phyloP scores from a whole-genome alignment of 1,140 invertebrate species.

The Bombyx mandarina region DNA sequence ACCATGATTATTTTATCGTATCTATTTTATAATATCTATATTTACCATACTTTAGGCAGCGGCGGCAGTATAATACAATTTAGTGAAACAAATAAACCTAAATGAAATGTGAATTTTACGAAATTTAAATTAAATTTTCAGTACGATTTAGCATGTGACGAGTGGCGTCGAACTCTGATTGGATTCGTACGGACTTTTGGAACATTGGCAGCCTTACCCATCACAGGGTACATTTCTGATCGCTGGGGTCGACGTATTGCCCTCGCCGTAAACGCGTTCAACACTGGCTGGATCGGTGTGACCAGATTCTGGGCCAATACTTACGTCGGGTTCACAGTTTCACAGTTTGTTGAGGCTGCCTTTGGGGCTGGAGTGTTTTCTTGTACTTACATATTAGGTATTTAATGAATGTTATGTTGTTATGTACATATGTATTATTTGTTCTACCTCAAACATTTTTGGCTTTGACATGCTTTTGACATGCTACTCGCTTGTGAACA shows the following conservation, averaged over 20 bases:
- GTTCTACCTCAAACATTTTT: too few species aligned
- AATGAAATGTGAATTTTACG: too few species aligned
- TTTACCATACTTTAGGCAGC: background rate
- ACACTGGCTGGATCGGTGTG: conserved; percentile 73
- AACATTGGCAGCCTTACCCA: conserved; percentile 68
- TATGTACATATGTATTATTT: too few species aligned
- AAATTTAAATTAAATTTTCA: too few species aligned
- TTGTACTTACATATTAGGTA: conserved; percentile 34
- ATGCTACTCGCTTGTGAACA: too few species aligned
- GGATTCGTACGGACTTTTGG: conserved; percentile 36
- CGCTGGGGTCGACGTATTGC: conserved; percentile 73
- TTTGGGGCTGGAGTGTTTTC: conserved; percentile 30
- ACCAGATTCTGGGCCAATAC: conserved; percentile 74
- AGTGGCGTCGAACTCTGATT: conserved; percentile 36
- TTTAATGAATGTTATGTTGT: too few species aligned
- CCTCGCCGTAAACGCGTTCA: conserved; percentile 71
- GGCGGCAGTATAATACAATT: background rate
- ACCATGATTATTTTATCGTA: too few species aligned
- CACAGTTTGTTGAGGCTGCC: conserved; percentile 61
- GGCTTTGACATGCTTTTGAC: too few species aligned
- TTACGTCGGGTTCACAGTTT: conserved; percentile 73
- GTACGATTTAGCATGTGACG: conserved; percentile 43
- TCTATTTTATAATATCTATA: too few species aligned
- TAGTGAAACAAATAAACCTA: background rate
- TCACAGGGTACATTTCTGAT: conserved; percentile 78